phyloP scores from a whole-genome alignment of 1,140 invertebrate genomes.

The Portunus trituberculatus region DNA sequence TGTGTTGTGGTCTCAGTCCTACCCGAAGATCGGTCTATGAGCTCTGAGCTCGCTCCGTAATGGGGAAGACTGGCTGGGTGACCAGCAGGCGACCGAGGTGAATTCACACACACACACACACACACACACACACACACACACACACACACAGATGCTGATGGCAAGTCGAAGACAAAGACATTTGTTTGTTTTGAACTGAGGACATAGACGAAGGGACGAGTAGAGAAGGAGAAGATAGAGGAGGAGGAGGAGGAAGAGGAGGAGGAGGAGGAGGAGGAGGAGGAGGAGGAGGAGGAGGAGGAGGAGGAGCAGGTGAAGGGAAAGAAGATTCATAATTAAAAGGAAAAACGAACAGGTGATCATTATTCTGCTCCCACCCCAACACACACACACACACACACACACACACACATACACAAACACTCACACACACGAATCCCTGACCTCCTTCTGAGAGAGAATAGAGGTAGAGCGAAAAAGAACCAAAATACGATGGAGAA shows the following conservation, averaged over 20 bases:
- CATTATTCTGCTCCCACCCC: background rate
- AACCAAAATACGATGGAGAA: background rate
- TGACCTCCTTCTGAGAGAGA: background rate
- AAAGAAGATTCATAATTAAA: background rate
- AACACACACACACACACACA: conserved; percentile 6
- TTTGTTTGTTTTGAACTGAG: background rate
- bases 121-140: too few species aligned
- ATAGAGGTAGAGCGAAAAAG: background rate
- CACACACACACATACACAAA: background rate
- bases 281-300: background rate
- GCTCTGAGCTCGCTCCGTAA: too few species aligned
- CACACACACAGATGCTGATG: background rate
- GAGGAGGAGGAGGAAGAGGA: background rate
- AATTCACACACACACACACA: too few species aligned
- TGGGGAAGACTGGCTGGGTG: too few species aligned
- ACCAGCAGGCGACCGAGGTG: too few species aligned
- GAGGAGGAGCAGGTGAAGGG: background rate
- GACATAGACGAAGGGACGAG: too few species aligned
- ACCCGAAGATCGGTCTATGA: too few species aligned
- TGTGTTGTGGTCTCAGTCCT: too few species aligned
- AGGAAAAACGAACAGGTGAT: background rate
- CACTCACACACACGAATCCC: background rate
- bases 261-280: background rate
- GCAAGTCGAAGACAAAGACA: background rate
- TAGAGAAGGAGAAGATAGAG: background rate